Conservation (phyloP, 2,113 vertebrate genomes). For the Notiomystis cincta region DNA sequence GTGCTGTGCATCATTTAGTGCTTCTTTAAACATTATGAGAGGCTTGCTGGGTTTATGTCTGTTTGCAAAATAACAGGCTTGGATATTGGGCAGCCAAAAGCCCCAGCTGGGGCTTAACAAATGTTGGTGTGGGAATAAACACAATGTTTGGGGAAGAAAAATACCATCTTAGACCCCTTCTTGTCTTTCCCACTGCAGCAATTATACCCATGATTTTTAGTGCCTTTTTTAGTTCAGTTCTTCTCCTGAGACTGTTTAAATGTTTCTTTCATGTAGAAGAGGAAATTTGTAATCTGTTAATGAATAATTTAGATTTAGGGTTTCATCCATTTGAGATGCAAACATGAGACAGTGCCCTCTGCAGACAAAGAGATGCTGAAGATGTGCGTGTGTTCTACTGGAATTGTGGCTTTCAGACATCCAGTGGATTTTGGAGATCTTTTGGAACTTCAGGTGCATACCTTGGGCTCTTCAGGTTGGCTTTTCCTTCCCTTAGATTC, state of each 20-base stretch:
- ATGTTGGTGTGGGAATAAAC: neutral
- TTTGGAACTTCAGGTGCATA: neutral
- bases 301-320: slow-evolving; percentile 18
- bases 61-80: neutral
- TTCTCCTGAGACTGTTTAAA: neutral
- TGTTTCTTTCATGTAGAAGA: neutral
- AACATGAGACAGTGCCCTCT: slow-evolving; percentile 38
- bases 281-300: slow-evolving; percentile 6
- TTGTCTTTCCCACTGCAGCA: neutral
- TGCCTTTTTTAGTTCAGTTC: neutral
- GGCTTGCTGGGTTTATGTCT: neutral
- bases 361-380: slow-evolving; percentile 10
- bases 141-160: neutral
- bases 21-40: neutral
- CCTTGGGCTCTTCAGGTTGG: neutral
- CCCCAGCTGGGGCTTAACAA: neutral
- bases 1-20: neutral
- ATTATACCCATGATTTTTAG: neutral
- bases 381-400: neutral
- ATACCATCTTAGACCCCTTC: neutral
- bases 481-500: neutral
- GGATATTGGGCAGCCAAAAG: neutral
- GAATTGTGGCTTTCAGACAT: neutral
- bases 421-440: neutral
- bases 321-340: neutral